Evolutionary conservation across 1,140 invertebrate species (phyloP).

Genomic region (Formica selysi): DNA sequence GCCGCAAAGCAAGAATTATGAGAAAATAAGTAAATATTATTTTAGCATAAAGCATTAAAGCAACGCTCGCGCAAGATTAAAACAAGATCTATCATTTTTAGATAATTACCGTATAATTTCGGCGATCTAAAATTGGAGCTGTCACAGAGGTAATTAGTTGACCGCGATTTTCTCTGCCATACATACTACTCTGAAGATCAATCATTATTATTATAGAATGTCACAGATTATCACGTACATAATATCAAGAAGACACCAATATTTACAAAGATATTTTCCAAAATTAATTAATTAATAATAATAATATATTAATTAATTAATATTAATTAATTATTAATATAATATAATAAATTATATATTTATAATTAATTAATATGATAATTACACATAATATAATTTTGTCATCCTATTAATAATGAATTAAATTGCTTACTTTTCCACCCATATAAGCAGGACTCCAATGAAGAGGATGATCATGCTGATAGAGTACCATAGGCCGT

Average conservation of each 20-base stretch:
- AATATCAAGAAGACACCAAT: not conserved
- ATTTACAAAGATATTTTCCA: not conserved
- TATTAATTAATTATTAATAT: too few relatives aligned
- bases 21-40: too few relatives aligned
- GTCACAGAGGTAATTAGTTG: slow-evolving; percentile 96
- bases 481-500: slow-evolving; percentile 96
- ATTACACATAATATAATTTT: not conserved
- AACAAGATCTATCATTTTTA: not conserved
- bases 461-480: slow-evolving; percentile 94
- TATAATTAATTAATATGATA: not conserved
- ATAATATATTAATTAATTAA: too few relatives aligned
- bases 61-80: not conserved
- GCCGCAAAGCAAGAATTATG: too few relatives aligned
- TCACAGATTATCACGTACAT: not conserved
- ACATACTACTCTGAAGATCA: slow-evolving; percentile 88
- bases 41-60: not conserved
- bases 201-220: slow-evolving; percentile 9
- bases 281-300: not conserved
- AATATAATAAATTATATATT: too few relatives aligned
- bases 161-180: slow-evolving; percentile 90
- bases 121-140: slow-evolving; percentile 96
- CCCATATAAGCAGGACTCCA: slow-evolving; percentile 97
- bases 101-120: slow-evolving; percentile 93
- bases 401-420: not conserved
- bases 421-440: slow-evolving; percentile 89